These are phyloP conservation scores for Drosophila insularis DNA, from an alignment of 1,140 invertebrate genomes.

Conservation along the genomic window DNA sequence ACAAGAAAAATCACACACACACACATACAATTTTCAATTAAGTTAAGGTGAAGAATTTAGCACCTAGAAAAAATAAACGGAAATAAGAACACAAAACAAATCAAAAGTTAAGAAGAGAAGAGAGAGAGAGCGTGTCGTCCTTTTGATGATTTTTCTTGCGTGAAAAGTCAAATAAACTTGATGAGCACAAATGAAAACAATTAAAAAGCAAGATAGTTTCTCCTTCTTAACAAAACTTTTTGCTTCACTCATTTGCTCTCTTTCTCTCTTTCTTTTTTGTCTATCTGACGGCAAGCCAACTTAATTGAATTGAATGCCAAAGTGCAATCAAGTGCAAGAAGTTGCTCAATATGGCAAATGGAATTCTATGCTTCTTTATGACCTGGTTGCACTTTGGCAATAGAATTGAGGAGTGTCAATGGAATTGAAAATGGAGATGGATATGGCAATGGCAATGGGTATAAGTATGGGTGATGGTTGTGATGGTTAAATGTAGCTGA, in stretches of 20 bases:
- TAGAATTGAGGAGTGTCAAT: neutral
- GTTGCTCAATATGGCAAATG: conserved; percentile 59
- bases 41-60: conserved; percentile 23
- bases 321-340: conserved; percentile 60
- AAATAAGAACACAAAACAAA: neutral
- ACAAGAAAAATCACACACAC: neutral
- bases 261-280: neutral
- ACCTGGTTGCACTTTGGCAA: conserved; percentile 30
- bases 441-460: neutral
- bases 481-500: conserved; percentile 1
- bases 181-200: conserved; percentile 67
- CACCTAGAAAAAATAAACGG: neutral
- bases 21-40: conserved; percentile 27
- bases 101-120: neutral
- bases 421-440: neutral
- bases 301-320: conserved; percentile 71
- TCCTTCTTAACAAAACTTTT: neutral
- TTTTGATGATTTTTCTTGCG: conserved; percentile 6
- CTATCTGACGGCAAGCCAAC: conserved; percentile 19
- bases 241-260: neutral
- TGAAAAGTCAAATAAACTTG: conserved; percentile 62
- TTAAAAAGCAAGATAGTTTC: conserved; percentile 45
- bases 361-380: conserved; percentile 45
- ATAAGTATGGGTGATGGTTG: too few species aligned
- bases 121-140: neutral